phyloP scores from a whole-genome alignment of 2,113 vertebrate genomes.

The Protobothrops flavoviridis region DNA sequence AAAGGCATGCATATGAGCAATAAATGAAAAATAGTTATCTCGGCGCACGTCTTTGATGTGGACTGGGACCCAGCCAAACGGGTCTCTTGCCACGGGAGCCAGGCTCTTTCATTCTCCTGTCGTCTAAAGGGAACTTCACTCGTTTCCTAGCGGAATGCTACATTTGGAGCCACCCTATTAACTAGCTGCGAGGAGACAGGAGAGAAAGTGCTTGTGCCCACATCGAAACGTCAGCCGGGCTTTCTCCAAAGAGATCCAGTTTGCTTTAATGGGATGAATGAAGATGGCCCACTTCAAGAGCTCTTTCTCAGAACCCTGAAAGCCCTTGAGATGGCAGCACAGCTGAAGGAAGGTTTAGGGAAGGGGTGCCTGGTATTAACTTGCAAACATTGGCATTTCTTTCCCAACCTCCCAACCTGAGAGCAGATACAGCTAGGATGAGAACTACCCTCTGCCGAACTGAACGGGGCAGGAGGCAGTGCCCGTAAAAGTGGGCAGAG shows the following conservation, averaged over 20 bases:
- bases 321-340: not conserved
- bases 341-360: not conserved
- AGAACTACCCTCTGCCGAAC: not conserved
- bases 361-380: not conserved
- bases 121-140: not conserved
- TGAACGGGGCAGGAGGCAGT: not conserved
- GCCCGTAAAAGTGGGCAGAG: not conserved
- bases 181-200: not conserved
- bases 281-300: not conserved
- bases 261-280: not conserved
- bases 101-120: not conserved
- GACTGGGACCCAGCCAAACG: not conserved
- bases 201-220: not conserved
- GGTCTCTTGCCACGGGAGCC: not conserved
- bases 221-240: not conserved
- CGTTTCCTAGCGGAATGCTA: not conserved
- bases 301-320: not conserved
- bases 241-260: not conserved
- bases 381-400: not conserved
- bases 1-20: constrained; percentile 15
- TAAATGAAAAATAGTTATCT: constrained; percentile 18
- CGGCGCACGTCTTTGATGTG: not conserved
- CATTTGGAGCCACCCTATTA: not conserved
- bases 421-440: too few relatives aligned
- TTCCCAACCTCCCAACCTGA: not conserved